phyloP scores from a whole-genome alignment of 2,888 invertebrate genomes.

The Ectropis crepuscularia region DNA sequence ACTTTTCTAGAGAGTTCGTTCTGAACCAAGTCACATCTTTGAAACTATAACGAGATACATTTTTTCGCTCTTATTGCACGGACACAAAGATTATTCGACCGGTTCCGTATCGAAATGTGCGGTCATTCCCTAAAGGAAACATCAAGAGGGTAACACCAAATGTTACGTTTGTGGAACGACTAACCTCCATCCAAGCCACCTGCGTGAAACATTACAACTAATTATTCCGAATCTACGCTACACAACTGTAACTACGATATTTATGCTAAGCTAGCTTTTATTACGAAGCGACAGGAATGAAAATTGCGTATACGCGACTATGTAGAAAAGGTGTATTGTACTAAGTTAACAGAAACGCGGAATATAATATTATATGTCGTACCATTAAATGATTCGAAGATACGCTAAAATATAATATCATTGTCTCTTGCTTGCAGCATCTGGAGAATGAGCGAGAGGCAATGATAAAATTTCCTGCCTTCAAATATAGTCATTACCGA shows the following conservation, averaged over 20 bases:
- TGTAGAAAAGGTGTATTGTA: background rate
- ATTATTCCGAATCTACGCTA: conserved; percentile 42
- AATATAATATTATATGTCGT: background rate
- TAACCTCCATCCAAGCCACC: conserved; percentile 88
- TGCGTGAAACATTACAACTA: conserved; percentile 73
- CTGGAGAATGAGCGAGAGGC: too few relatives aligned
- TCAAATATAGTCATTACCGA: too few relatives aligned
- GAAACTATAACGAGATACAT: too few relatives aligned
- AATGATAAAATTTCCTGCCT: too few relatives aligned
- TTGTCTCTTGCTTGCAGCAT: too few relatives aligned
- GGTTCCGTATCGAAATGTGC: conserved; percentile 19
- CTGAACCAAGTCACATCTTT: too few relatives aligned
- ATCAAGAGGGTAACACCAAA: conserved; percentile 58
- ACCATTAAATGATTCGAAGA: too few relatives aligned
- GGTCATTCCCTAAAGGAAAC: conserved; percentile 27
- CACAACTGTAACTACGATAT: conserved; percentile 4
- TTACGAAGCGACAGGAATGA: background rate
- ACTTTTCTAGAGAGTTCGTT: too few relatives aligned
- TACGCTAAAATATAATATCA: too few relatives aligned
- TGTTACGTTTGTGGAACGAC: conserved; percentile 61
- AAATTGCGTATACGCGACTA: background rate
- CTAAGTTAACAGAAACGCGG: background rate
- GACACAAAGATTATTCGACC: too few relatives aligned
- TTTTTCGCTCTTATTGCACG: too few relatives aligned
- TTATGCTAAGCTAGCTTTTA: background rate